These are phyloP conservation scores for Manduca sexta DNA, from an alignment of 1,140 invertebrate genomes.

Conservation along the genomic window DNA sequence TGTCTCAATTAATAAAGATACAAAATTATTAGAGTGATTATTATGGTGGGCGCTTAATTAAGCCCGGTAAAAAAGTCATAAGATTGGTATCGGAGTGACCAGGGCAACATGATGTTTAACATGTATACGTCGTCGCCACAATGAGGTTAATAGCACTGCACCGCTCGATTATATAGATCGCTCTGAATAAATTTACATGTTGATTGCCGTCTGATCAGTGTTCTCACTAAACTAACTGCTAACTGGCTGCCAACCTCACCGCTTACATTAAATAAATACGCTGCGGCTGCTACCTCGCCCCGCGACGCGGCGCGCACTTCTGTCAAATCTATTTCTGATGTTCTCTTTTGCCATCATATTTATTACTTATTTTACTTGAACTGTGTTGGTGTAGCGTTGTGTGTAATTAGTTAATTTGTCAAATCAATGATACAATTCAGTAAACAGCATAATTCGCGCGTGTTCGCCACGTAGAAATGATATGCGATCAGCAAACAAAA, in stretches of 20 bases:
- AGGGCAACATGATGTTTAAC: constrained; percentile 44
- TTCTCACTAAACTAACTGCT: constrained; percentile 47
- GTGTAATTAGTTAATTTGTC: too few relatives aligned
- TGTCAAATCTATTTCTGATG: too few relatives aligned
- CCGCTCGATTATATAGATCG: constrained; percentile 58
- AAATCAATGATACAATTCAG: too few relatives aligned
- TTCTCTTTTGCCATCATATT: too few relatives aligned
- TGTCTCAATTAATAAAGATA: too few relatives aligned
- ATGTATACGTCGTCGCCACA: constrained; percentile 43
- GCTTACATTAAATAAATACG: constrained; percentile 37
- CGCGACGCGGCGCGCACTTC: too few relatives aligned
- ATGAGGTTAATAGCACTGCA: constrained; percentile 63
- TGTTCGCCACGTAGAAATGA: background rate
- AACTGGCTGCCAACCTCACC: constrained; percentile 35
- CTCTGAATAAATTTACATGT: constrained; percentile 68
- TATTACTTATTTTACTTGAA: too few relatives aligned
- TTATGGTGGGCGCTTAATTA: background rate
- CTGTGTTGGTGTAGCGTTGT: too few relatives aligned
- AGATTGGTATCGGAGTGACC: constrained; percentile 37
- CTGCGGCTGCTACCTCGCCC: constrained; percentile 1
- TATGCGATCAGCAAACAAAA: background rate
- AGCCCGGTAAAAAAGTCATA: constrained; percentile 15
- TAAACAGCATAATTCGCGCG: too few relatives aligned
- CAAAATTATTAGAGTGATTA: too few relatives aligned
- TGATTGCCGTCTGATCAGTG: constrained; percentile 58